Percentiles rank a stretch among this genome's conserved stretches.
phyloP scores from a whole-genome alignment of 1,140 invertebrate genomes.

The Manduca sexta region DNA sequence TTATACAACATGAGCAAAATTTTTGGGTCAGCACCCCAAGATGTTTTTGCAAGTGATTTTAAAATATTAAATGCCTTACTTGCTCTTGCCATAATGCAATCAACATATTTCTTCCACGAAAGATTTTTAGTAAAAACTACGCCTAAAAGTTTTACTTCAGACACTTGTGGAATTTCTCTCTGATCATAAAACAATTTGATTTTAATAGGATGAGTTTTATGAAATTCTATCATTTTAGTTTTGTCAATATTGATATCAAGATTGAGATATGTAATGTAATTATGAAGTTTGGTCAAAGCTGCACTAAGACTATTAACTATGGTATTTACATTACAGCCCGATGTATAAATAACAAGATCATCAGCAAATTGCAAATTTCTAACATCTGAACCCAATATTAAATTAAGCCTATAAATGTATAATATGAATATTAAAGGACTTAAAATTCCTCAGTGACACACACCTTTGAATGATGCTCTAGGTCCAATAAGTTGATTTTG shows the following conservation, averaged over 20 bases:
- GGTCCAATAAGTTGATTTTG: slow-evolving; percentile 13
- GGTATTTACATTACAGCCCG: no score
- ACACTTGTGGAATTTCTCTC: not conserved
- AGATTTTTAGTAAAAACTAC: not conserved
- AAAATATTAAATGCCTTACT: not conserved
- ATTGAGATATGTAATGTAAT: not conserved
- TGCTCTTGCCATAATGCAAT: not conserved
- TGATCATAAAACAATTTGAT: not conserved
- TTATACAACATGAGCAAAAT: not conserved
- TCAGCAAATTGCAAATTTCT: no score
- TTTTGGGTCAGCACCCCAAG: not conserved
- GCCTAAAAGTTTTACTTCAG: not conserved
- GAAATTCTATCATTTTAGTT: not conserved
- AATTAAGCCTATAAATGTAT: slow-evolving; percentile 13
- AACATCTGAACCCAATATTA: no score
- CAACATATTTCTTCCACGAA: not conserved
- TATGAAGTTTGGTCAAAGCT: no score
- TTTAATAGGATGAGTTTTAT: not conserved
- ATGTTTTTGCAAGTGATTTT: not conserved
- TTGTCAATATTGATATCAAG: not conserved
- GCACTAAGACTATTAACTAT: no score
- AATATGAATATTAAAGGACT: slow-evolving; percentile 15
- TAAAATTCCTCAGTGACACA: slow-evolving; percentile 16
- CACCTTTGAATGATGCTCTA: slow-evolving; percentile 9
- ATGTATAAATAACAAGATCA: no score